Base-by-base conservation (phyloP, 2,888 invertebrate species). In the Megastigmus dorsalis region DNA sequence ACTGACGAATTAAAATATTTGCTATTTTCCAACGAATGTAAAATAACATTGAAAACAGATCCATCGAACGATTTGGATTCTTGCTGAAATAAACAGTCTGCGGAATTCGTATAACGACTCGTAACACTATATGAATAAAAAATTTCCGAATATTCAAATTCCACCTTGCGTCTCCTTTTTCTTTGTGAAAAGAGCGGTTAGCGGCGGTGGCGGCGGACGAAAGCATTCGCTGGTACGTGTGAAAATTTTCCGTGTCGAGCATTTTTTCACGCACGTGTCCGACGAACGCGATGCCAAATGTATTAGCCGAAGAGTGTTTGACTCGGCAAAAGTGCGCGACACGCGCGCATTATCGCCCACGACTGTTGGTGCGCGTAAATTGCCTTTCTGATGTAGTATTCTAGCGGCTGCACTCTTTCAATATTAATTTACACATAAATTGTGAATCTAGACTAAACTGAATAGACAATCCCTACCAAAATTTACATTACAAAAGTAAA, bases 81-180 rank as follows among this genome's bases (percentile, higher is more conserved):
- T 28, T 59, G 67, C 55, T 67, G 28, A 41, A 62, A 6, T 41
- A 18, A 33, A 52, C 41, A 52, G 41, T 33, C 23, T 23, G 38
- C n/a, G 7, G 23, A 38, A 36, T 9, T 38, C n/a, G 18, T 43
- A 43, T 15, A 43, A 13, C 2, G 26, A 26, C 2, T 15, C 36
- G 13, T 26, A 38, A n/a, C 10, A n/a, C 13, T 36, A 33, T 62
- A 36, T 28, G 20, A 66, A 52, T 52, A 59, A 57, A 48, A 65
- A 71, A 50, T 66, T 57, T 59, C n/a, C 23, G 28, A 43, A 45
- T 52, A 59, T 72, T 57, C 59, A 26, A 57, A 66, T 72, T 72
- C 50, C 59, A 52, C 20, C 5, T 3, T 3, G 10, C 15, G 52
- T 33, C 38, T 50, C 57, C 15, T 30, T 57, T 55, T 55, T 52